A percentile compares a stretch with the other conserved stretches of the same genome.
Conservation (phyloP, 2,888 invertebrate genomes). For the Brachypalpus laphriformis region DNA sequence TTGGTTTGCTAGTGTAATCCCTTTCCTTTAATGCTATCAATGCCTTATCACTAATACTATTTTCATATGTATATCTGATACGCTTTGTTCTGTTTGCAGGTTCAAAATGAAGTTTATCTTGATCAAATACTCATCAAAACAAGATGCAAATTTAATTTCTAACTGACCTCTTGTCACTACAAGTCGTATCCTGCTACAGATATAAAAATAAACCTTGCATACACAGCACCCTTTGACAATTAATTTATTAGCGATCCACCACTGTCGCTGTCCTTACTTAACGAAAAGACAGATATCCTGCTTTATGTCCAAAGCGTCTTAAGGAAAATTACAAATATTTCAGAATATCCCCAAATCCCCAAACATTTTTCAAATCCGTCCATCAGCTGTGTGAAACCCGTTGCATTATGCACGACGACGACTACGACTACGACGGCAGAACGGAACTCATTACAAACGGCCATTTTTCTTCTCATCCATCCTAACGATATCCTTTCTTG, state of each 20-base stretch:
- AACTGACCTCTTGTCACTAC: background rate
- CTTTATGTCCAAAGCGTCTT: slow-evolving; percentile 52
- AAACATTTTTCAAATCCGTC: slow-evolving; percentile 65
- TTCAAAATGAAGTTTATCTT: too few relatives aligned
- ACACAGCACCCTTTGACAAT: slow-evolving; percentile 39
- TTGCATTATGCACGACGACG: slow-evolving; percentile 55
- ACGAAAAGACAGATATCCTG: slow-evolving; percentile 64
- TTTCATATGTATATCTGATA: too few relatives aligned
- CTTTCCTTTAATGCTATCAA: too few relatives aligned
- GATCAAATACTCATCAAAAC: too few relatives aligned
- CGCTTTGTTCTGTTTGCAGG: too few relatives aligned
- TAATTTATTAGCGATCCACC: slow-evolving; percentile 63
- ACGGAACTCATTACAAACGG: slow-evolving; percentile 74
- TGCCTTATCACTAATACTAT: too few relatives aligned
- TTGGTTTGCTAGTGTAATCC: too few relatives aligned
- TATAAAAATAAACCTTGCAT: background rate
- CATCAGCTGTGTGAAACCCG: background rate
- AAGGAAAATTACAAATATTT: slow-evolving; percentile 69
- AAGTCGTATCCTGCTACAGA: background rate
- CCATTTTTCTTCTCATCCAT: slow-evolving; percentile 74
- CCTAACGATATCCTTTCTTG: slow-evolving; percentile 73
- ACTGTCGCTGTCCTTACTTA: slow-evolving; percentile 45
- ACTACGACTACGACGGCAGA: slow-evolving; percentile 54
- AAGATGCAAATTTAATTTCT: background rate
- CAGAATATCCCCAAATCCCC: slow-evolving; percentile 68